A percentile compares a stretch with the other conserved stretches of the same genome.
Conservation (phyloP, 2,888 invertebrate genomes). For the Drosophila basisetae region DNA sequence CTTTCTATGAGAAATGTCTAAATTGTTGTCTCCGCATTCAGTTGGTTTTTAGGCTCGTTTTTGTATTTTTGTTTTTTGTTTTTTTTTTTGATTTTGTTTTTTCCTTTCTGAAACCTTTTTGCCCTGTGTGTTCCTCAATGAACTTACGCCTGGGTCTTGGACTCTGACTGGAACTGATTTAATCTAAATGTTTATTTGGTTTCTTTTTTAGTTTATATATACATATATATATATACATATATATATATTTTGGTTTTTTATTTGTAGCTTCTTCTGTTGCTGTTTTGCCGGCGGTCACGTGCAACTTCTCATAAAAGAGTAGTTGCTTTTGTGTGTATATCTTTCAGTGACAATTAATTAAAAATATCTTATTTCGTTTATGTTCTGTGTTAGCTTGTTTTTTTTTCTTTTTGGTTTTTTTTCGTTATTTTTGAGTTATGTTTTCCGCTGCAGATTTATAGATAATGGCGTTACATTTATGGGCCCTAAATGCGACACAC, state of each 20-base stretch:
- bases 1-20: slow-evolving; percentile 79
- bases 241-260: slow-evolving; percentile 10
- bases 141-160: slow-evolving; percentile 63
- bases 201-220: slow-evolving; percentile 54
- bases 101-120: slow-evolving; percentile 7
- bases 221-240: neutral
- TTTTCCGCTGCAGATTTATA: slow-evolving; percentile 81
- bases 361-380: slow-evolving; percentile 81
- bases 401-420: slow-evolving; percentile 56
- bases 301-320: slow-evolving; percentile 66
- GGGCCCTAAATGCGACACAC: slow-evolving; percentile 59
- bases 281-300: slow-evolving; percentile 66
- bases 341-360: slow-evolving; percentile 73
- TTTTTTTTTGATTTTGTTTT: neutral
- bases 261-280: slow-evolving; percentile 24
- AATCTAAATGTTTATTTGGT: slow-evolving; percentile 74
- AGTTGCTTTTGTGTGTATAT: slow-evolving; percentile 39
- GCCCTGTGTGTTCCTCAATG: slow-evolving; percentile 62
- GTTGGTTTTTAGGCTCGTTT: slow-evolving; percentile 5
- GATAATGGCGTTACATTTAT: slow-evolving; percentile 78
- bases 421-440: slow-evolving; percentile 78
- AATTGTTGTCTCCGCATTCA: slow-evolving; percentile 38
- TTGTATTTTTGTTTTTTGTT: slow-evolving; percentile 2
- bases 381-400: slow-evolving; percentile 52
- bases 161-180: slow-evolving; percentile 54